A percentile compares a stretch with the other conserved stretches of the same genome.
These are phyloP conservation scores for Endomychus coccineus DNA, from an alignment of 2,888 invertebrate genomes.

Conservation along the genomic window DNA sequence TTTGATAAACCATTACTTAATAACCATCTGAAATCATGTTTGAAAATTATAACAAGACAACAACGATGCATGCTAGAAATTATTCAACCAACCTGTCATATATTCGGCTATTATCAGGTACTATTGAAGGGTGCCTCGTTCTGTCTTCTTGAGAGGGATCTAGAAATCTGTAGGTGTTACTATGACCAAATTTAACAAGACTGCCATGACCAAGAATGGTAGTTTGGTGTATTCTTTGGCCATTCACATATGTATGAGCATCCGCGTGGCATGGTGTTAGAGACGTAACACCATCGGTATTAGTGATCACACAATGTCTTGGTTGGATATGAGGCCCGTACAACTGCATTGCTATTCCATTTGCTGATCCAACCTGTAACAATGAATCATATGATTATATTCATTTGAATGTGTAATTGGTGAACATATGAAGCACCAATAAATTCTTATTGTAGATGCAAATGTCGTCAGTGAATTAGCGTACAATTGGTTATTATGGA, in stretches of 20 bases:
- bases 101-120: slow-evolving; percentile 55
- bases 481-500: too few relatives aligned
- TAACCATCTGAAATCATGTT: too few relatives aligned
- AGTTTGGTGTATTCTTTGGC: slow-evolving; percentile 84
- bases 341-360: slow-evolving; percentile 67
- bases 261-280: slow-evolving; percentile 90
- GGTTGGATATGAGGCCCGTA: slow-evolving; percentile 90
- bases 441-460: too few relatives aligned
- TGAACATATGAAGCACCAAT: too few relatives aligned
- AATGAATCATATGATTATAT: too few relatives aligned
- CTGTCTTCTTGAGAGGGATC: slow-evolving; percentile 77
- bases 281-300: slow-evolving; percentile 83
- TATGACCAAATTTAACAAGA: slow-evolving; percentile 77
- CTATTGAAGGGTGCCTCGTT: slow-evolving; percentile 51
- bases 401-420: too few relatives aligned
- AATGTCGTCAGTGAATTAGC: too few relatives aligned
- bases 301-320: slow-evolving; percentile 90
- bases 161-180: slow-evolving; percentile 78
- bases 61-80: not conserved
- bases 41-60: not conserved
- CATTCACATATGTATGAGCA: slow-evolving; percentile 92
- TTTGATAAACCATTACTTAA: too few relatives aligned
- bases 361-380: slow-evolving; percentile 67
- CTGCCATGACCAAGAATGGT: slow-evolving; percentile 84
- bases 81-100: slow-evolving; percentile 63